Conservation (phyloP, 2,888 invertebrate genomes). For the Lingula anatina region DNA sequence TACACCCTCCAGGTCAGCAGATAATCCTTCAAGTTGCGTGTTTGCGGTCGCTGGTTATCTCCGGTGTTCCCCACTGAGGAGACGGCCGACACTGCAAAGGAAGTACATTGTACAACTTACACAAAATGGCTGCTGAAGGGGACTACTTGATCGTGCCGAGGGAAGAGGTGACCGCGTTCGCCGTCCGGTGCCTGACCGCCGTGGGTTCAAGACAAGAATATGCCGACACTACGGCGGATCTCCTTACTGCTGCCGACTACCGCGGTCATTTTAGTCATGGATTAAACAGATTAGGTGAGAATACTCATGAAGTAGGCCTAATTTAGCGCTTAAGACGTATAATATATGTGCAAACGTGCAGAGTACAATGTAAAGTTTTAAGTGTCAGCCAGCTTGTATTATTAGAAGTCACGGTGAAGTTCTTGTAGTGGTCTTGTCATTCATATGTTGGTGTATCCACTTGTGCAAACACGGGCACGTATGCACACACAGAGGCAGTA, state of each 20-base stretch:
- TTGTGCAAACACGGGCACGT: too few relatives aligned
- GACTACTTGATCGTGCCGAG: conserved; percentile 4
- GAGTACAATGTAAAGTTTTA: too few relatives aligned
- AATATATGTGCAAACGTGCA: too few relatives aligned
- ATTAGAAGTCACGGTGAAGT: too few relatives aligned
- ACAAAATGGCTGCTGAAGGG: background rate
- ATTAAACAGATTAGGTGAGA: conserved; percentile 15
- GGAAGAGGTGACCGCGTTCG: conserved; percentile 10
- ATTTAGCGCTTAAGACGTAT: too few relatives aligned
- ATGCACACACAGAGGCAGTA: too few relatives aligned
- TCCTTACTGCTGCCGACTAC: conserved; percentile 15
- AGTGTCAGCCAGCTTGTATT: too few relatives aligned
- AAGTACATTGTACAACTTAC: background rate
- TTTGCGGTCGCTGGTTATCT: background rate
- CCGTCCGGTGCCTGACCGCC: conserved; percentile 10
- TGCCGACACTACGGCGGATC: conserved; percentile 10
- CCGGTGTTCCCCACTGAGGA: background rate
- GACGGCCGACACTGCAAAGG: background rate
- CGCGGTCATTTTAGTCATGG: conserved; percentile 20
- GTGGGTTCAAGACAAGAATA: conserved; percentile 12
- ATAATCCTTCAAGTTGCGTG: background rate
- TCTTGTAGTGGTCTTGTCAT: too few relatives aligned
- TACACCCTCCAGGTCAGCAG: background rate
- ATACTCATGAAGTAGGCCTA: too few relatives aligned
- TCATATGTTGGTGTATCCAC: too few relatives aligned